Conservation (phyloP, 2,797 vertebrate species). For the Pelodytes ibericus region DNA sequence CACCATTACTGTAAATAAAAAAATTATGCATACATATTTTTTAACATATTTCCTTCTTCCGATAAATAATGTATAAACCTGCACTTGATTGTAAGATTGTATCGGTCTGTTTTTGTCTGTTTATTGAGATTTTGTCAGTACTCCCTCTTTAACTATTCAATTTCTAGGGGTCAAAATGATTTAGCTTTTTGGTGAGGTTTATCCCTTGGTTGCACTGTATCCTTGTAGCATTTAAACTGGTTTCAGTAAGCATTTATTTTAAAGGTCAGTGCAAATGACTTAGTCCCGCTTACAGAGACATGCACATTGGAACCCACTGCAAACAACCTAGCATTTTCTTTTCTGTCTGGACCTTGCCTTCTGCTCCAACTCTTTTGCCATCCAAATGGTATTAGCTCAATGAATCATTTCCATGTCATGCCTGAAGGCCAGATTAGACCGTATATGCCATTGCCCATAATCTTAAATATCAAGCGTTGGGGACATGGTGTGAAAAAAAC, state of each 20-base stretch:
- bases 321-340: constrained; percentile 7
- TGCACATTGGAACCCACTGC: not conserved
- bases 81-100: too few relatives aligned
- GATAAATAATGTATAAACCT: too few relatives aligned
- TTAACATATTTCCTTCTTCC: too few relatives aligned
- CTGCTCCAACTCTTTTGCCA: constrained; percentile 17
- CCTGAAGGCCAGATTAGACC: constrained; percentile 27
- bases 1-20: too few relatives aligned
- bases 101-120: too few relatives aligned
- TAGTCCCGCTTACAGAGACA: not conserved
- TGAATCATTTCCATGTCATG: constrained; percentile 34
- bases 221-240: constrained; percentile 4
- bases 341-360: constrained; percentile 1
- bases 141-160: too few relatives aligned
- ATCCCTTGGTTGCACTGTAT: constrained; percentile 3
- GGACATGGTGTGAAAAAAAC: not conserved
- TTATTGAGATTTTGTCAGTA: too few relatives aligned
- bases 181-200: too few relatives aligned
- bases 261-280: constrained; percentile 35
- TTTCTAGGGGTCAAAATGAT: too few relatives aligned
- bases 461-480: constrained; percentile 16
- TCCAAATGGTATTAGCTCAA: constrained; percentile 21
- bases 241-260: constrained; percentile 7
- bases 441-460: constrained; percentile 30
- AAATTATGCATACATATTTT: too few relatives aligned